Base-by-base conservation (phyloP, 2,797 vertebrate species). In the Spinus pinus region DNA sequence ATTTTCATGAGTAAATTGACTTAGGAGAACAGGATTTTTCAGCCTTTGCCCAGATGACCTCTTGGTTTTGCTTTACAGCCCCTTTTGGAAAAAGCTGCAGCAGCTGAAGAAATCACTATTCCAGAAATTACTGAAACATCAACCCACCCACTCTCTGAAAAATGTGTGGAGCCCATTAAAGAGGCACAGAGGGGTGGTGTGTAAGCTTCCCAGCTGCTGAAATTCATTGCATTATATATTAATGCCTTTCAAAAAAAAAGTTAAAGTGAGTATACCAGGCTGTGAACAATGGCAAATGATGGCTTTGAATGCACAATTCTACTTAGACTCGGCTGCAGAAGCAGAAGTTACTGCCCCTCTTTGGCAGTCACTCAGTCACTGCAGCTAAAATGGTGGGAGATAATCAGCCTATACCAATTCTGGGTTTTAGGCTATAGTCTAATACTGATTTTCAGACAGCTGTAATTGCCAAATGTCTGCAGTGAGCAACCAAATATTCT, bases 31-130 rank as follows among this genome's bases (percentile, higher is more conserved):
- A 65, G 41, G 57, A 83, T 78, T 85, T 71, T 64, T 87, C 74
- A 80, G 37, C 46, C 49, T 88, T 89, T 80, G 49, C 49, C 75
- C 57, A 80, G 74, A 88, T 69, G 54, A 90, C 62, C 62, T 61
- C 46, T 61, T 88, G 86, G 65, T n/a, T 85, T 58, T 60, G 51
- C 73, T 88, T 90, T 81, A 66, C 12, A 56, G 30, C 39, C 31
- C 27, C 24, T 83, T 85, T 89, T 42, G 69, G 53, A 87, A 78
- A 56, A 92, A 77, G 10, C 35, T 88, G 42, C 82, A 93, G 80
- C 73, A 90, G 80, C 60, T 91, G 88, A 87, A 94, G 64, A 87
- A 93, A 89, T 70, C n/a, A 56, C 46, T 71, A 10, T 28, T 85
- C 33, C 65, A 89, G 88, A 91, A 92, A 89, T 85, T 60, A 90